Percentiles rank a stretch among this genome's conserved stretches.
Conservation (phyloP, 1,140 invertebrate genomes). For the Cydia splendana region DNA sequence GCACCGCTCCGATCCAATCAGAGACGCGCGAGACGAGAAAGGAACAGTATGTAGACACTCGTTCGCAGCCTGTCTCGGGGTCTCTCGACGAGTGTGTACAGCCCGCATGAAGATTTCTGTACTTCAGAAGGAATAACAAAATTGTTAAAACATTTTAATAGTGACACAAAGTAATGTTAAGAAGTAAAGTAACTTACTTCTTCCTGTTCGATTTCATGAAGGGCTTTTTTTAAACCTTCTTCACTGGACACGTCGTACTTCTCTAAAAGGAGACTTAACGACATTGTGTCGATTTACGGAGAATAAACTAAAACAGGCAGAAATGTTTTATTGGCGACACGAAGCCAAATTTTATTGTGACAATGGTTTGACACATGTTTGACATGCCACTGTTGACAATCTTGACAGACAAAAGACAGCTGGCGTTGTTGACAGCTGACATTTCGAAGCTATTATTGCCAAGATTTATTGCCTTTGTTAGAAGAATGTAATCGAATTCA, state of each 20-base stretch:
- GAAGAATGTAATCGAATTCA: no score
- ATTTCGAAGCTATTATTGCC: neutral
- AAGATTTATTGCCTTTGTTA: slow-evolving; percentile 1
- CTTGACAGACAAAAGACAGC: slow-evolving; percentile 3
- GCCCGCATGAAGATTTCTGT: no score
- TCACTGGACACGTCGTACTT: slow-evolving; percentile 74
- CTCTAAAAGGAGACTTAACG: slow-evolving; percentile 64
- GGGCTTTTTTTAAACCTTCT: slow-evolving; percentile 69
- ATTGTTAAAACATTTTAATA: neutral
- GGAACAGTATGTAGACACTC: no score
- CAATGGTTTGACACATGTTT: no score
- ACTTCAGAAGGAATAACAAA: neutral
- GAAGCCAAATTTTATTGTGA: neutral
- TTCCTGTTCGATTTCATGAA: slow-evolving; percentile 72
- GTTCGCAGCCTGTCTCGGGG: no score
- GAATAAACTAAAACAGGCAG: neutral
- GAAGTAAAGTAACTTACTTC: slow-evolving; percentile 52
- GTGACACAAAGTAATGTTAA: neutral
- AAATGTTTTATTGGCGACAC: slow-evolving; percentile 25
- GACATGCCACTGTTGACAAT: neutral
- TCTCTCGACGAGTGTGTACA: no score
- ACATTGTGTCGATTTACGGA: slow-evolving; percentile 51
- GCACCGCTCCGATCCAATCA: no score
- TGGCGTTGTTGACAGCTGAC: neutral
- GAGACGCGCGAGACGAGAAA: no score